A percentile compares a stretch with the other conserved stretches of the same genome.
Evolutionary conservation across 2,888 invertebrate genomes (phyloP).

Genomic region (Ophion ellenae): DNA sequence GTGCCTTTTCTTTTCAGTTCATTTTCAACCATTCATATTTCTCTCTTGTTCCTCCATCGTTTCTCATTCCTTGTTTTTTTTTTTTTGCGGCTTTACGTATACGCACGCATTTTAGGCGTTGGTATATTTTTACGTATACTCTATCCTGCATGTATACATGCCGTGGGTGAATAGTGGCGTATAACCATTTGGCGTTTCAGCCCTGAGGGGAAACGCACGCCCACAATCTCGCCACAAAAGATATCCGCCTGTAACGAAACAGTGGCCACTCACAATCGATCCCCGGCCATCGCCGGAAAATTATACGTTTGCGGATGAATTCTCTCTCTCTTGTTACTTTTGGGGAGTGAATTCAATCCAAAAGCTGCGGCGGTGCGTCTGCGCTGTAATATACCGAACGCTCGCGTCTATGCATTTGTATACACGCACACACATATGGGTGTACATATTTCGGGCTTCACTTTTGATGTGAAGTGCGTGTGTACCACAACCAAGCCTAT

Average conservation of each 20-base stretch:
- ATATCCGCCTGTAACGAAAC: slow-evolving; percentile 83
- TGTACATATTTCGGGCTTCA: not conserved
- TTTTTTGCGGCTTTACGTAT: slow-evolving; percentile 29
- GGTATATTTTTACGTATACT: slow-evolving; percentile 26
- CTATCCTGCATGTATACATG: not conserved
- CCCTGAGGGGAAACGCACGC: slow-evolving; percentile 81
- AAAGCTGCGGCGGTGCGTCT: slow-evolving; percentile 63
- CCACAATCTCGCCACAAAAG: slow-evolving; percentile 82
- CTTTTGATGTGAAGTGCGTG: too few species aligned
- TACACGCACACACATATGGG: not conserved
- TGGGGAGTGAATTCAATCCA: slow-evolving; percentile 30
- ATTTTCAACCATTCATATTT: slow-evolving; percentile 57
- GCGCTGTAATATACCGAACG: slow-evolving; percentile 38
- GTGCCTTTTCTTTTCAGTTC: slow-evolving; percentile 52
- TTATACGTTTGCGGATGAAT: slow-evolving; percentile 81
- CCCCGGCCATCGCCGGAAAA: slow-evolving; percentile 77
- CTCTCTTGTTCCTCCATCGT: slow-evolving; percentile 15
- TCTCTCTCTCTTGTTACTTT: slow-evolving; percentile 67
- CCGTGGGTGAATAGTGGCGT: slow-evolving; percentile 71
- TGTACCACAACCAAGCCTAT: slow-evolving; percentile 1
- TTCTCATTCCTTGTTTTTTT: slow-evolving; percentile 38
- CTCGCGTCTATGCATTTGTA: not conserved
- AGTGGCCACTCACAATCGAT: slow-evolving; percentile 82
- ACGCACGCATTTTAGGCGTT: slow-evolving; percentile 5
- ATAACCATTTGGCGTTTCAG: slow-evolving; percentile 82